Evolutionary conservation across 2,888 invertebrate species (phyloP), one percentile per base, ranked within the genome.

Genomic region (Nemoura dubitans): DNA sequence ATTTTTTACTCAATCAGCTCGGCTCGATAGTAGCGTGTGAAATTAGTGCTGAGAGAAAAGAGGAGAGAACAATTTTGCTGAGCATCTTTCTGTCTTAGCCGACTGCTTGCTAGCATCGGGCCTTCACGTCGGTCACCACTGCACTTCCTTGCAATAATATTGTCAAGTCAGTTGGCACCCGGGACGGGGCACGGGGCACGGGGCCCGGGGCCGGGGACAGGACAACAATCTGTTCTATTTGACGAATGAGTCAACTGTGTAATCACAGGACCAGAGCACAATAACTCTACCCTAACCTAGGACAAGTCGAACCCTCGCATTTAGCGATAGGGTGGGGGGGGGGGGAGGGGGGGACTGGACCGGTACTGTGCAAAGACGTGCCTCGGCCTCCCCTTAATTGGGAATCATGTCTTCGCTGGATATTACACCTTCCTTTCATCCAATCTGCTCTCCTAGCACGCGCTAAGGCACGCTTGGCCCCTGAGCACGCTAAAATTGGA

Each of bases 251-350:
- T 78, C 78, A 78, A 78, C 78, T 78, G 28, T 78, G 78, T 78
- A 78, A 78, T 78, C 27, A 27, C 78, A 10, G 78, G 78, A 25
- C 76, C 21, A 25, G 76, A 36, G 59, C 10, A 78, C 78, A 78
- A 78, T 78, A 28, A 27, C 6, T 78, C 78, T 78, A 78, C 78
- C 78, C 78, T 78, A 78, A 78, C 78, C 78, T 78, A 78, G 78
- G 78, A 27, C 28, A 78, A 78, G 26, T 28, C 78, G 59, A 59
- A 78, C 78, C 78, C 78, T 78, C 78, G 78, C n/a, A 28, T 78
- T 78, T 78, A 1, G 78, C 6, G 36, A 3, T 36, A 28, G 78
- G 28, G 78, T n/a, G n/a, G n/a, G n/a, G n/a, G n/a, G n/a, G n/a
- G n/a, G n/a, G n/a, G n/a, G n/a, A n/a, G n/a, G n/a, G n/a, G n/a